These are phyloP conservation scores for Euwallacea fornicatus DNA, from an alignment of 1,140 invertebrate genomes.

Conservation along the genomic window DNA sequence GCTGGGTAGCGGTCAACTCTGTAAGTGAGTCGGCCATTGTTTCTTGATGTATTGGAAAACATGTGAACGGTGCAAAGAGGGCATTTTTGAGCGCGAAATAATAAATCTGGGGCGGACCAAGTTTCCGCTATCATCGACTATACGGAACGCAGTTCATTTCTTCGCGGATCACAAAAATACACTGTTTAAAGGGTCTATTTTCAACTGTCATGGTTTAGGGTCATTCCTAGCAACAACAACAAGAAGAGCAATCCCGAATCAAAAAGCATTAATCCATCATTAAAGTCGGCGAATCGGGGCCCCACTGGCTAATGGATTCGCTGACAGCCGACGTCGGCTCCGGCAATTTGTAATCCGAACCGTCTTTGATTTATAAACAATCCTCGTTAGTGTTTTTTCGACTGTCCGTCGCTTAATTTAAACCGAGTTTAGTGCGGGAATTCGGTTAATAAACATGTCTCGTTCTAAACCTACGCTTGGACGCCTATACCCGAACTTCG, in stretches of 20 bases:
- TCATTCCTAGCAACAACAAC: neutral
- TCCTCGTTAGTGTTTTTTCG: conserved; percentile 21
- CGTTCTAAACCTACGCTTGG: conserved; percentile 9
- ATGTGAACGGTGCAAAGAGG: too few relatives aligned
- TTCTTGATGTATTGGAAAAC: too few relatives aligned
- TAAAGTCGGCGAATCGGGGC: conserved; percentile 16
- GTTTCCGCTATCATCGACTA: too few relatives aligned
- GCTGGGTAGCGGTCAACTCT: too few relatives aligned
- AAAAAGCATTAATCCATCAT: conserved; percentile 16
- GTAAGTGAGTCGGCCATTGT: too few relatives aligned
- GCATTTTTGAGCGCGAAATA: too few relatives aligned
- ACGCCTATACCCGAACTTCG: neutral
- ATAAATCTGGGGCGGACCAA: too few relatives aligned
- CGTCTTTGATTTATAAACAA: conserved; percentile 23
- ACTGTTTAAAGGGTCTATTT: too few relatives aligned
- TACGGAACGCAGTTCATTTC: too few relatives aligned
- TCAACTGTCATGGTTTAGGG: too few relatives aligned
- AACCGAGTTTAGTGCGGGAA: conserved; percentile 15
- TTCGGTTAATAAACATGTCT: conserved; percentile 10
- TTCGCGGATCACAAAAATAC: too few relatives aligned
- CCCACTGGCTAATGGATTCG: conserved; percentile 19
- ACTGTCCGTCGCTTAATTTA: conserved; percentile 2
- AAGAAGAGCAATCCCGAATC: too few relatives aligned
- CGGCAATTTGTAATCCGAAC: conserved; percentile 14
- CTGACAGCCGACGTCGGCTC: conserved; percentile 17